Evolutionary conservation across 2,797 vertebrate genomes (phyloP).

Genomic region (Girardinus metallicus): DNA sequence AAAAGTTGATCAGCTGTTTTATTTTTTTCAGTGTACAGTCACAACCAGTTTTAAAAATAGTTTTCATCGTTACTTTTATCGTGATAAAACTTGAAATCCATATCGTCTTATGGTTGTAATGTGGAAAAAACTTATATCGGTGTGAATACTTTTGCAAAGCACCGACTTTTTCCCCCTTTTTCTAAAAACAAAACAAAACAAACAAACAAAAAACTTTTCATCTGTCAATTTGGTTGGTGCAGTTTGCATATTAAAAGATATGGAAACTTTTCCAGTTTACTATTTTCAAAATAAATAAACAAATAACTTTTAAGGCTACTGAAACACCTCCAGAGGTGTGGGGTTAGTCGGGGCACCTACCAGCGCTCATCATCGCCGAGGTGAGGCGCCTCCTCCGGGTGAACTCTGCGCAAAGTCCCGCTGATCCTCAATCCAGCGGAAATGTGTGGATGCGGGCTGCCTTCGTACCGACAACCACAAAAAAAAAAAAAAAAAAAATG

Average conservation of each 20-base stretch:
- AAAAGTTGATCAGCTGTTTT: too few relatives aligned
- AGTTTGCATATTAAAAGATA: background rate
- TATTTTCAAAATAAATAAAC: background rate
- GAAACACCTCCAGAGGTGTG: background rate
- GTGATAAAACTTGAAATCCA: too few relatives aligned
- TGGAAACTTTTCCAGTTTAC: background rate
- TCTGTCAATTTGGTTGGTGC: background rate
- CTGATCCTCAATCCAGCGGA: constrained; percentile 32
- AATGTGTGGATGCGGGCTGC: background rate
- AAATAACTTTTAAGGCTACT: background rate
- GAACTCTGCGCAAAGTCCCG: constrained; percentile 62
- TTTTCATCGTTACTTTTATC: too few relatives aligned
- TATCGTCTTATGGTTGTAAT: too few relatives aligned
- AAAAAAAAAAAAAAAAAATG: constrained; percentile 17
- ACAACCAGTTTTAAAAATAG: too few relatives aligned
- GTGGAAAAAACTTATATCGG: background rate
- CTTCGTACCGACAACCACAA: background rate
- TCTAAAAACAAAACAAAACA: too few relatives aligned
- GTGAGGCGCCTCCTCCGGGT: constrained; percentile 30
- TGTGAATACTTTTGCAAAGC: background rate
- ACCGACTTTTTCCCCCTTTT: background rate
- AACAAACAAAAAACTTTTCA: too few relatives aligned
- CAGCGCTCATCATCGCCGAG: constrained; percentile 45
- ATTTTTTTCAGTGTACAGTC: too few relatives aligned
- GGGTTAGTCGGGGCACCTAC: constrained; percentile 41